Conservation (phyloP, 2,797 vertebrate genomes). For the Labeo calbasu region DNA sequence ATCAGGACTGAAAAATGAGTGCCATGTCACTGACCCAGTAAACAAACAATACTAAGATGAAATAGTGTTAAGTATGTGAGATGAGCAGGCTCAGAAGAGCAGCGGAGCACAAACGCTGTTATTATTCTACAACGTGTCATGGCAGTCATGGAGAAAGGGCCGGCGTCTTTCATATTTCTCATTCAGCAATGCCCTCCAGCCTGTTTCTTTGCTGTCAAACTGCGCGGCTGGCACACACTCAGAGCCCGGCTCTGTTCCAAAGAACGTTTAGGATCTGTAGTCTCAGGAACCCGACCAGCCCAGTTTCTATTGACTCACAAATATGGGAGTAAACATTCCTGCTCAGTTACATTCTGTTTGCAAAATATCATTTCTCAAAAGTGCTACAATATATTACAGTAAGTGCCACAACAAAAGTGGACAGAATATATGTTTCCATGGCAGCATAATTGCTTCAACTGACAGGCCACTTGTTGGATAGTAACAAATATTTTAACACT, state of each 20-base stretch:
- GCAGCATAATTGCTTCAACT: constrained; percentile 26
- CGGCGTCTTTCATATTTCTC: constrained; percentile 68
- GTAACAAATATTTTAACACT: constrained; percentile 9
- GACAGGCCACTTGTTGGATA: constrained; percentile 37
- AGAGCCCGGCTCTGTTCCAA: constrained; percentile 18
- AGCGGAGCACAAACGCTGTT: constrained; percentile 32
- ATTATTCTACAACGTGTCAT: constrained; percentile 49
- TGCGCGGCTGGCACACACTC: constrained; percentile 39
- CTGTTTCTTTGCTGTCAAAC: constrained; percentile 59
- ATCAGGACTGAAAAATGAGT: background rate
- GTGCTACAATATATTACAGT: constrained; percentile 5
- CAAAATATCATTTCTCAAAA: constrained; percentile 30
- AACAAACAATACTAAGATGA: constrained; percentile 12
- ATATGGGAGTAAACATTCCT: constrained; percentile 30
- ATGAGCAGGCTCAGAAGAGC: constrained; percentile 19
- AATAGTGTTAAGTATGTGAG: constrained; percentile 14
- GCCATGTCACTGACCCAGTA: background rate
- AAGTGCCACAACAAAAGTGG: background rate
- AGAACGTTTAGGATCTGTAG: constrained; percentile 35
- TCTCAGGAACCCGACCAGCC: constrained; percentile 41
- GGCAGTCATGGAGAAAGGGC: constrained; percentile 63
- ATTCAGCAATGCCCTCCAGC: constrained; percentile 72
- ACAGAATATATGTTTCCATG: background rate
- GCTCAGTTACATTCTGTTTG: constrained; percentile 38
- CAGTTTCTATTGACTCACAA: constrained; percentile 36